Evolutionary conservation across 2,113 vertebrate species (phyloP).

Genomic region (Pteropus alecto): DNA sequence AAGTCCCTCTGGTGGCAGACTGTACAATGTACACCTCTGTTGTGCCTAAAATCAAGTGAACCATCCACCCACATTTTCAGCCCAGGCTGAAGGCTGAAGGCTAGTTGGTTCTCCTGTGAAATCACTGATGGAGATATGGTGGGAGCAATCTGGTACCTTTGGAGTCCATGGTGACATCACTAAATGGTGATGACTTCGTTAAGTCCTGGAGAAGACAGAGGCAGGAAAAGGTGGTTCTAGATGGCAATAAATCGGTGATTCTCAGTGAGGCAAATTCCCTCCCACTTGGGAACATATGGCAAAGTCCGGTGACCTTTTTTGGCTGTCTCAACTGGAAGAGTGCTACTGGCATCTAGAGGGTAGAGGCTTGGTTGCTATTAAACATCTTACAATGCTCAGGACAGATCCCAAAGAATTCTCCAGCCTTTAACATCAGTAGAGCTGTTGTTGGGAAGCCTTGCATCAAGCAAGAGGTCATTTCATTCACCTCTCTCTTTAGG

Average conservation of each 20-base stretch:
- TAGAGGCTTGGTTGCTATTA: not conserved
- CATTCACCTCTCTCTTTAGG: not conserved
- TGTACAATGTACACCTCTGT: not conserved
- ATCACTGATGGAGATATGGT: not conserved
- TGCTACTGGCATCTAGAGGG: not conserved
- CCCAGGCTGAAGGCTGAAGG: not conserved
- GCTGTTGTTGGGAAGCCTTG: not conserved
- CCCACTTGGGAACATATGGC: not conserved
- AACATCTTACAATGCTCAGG: not conserved
- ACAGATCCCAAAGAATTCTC: not conserved
- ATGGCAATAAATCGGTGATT: not conserved
- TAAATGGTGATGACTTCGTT: not conserved
- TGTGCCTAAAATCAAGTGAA: not conserved
- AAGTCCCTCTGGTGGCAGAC: not conserved
- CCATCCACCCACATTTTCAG: not conserved
- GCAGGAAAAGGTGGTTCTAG: not conserved
- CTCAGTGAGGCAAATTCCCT: not conserved
- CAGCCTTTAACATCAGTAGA: not conserved
- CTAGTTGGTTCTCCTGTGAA: not conserved
- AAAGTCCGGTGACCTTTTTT: not conserved
- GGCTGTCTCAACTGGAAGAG: not conserved
- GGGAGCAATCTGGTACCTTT: not conserved
- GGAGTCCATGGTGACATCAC: not conserved
- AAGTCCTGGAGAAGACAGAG: not conserved
- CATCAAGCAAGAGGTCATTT: not conserved